Percentiles rank a stretch among this genome's conserved stretches.
Evolutionary conservation across 2,113 vertebrate species (phyloP).

Genomic region (Rhineura floridana): DNA sequence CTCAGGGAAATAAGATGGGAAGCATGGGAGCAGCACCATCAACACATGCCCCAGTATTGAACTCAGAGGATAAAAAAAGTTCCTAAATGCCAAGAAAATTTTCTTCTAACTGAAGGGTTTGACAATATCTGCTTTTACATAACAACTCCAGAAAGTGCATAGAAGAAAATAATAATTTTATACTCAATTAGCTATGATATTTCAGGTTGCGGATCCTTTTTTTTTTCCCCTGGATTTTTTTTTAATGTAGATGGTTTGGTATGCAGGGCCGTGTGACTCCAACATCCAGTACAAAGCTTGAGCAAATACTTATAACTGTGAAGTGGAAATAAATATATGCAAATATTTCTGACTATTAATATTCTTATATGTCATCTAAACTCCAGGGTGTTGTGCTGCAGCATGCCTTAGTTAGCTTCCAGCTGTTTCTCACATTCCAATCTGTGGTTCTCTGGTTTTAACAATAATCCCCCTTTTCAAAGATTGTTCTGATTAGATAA

Average conservation of each 20-base stretch:
- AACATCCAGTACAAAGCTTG: constrained; percentile 6
- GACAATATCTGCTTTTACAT: background rate
- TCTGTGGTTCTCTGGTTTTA: constrained; percentile 54
- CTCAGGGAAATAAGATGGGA: no score
- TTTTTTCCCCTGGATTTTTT: no score
- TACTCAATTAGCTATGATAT: constrained; percentile 65
- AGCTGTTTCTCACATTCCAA: constrained; percentile 53
- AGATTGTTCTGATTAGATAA: constrained; percentile 58
- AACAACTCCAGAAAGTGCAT: constrained; percentile 60
- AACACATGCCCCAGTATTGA: background rate
- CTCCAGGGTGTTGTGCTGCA: constrained; percentile 35
- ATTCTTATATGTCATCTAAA: constrained; percentile 51
- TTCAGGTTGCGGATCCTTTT: constrained; percentile 46
- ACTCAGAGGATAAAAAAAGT: background rate
- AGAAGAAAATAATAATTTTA: constrained; percentile 77
- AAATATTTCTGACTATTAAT: constrained; percentile 43
- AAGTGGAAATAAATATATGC: constrained; percentile 53
- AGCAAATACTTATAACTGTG: background rate
- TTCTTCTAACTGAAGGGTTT: background rate
- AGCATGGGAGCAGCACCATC: no score
- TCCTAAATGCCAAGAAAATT: background rate
- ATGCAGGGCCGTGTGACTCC: background rate
- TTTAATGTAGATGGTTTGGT: constrained; percentile 21
- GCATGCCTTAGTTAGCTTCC: constrained; percentile 31
- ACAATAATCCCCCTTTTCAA: constrained; percentile 18